Evolutionary conservation across 37 sponge, comb jelly and placozoan genomes (phyloP), one percentile per base, ranked within the genome.

Genomic region (Crambe crambe): DNA sequence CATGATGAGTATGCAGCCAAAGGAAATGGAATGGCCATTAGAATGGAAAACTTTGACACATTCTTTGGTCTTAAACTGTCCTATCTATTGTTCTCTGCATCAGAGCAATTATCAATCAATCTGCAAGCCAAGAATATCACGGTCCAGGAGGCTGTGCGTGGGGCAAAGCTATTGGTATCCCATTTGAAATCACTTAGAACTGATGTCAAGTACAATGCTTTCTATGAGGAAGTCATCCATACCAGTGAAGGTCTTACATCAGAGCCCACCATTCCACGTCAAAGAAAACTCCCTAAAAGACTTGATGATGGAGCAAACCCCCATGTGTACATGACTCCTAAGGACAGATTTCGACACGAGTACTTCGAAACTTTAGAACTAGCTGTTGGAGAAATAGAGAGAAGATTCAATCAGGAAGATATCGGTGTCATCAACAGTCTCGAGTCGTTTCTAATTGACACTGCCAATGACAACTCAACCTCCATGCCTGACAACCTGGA

Each of bases 1-100:
- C 68, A 74, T 81, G 88, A 87, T 78, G 88, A 87, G 25, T 84
- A 86, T 80, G 89, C 83, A 73, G 89, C 89, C 43, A 88, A 88
- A 71, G 89, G 42, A 36, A 76, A 32, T 32, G 89, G 89, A 15
- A 34, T 89, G 41, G 32, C 51, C 9, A 30, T 23, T 6, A 27
- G 70, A 72, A 83, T 82, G 89, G 89, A 89, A 68, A 38, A 9
- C 22, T 89, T 89, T 83, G 80, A 78, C 6, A 83, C 80, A 3
- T 88, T 70, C 42, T 88, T 88, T 71, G 78, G 78, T 21, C 68
- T 88, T 15, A 76, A 88, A 40, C 84, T 89, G 23, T 59, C 72
- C 5, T 38, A 72, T 47, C 42, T 76, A 72, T 30, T 89, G 3
- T 89, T 83, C 38, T 72, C 75, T 83, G 70, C 57, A n/a, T 27